A percentile compares a stretch with the other conserved stretches of the same genome.
These are phyloP conservation scores for Passer montanus DNA, from an alignment of 2,113 vertebrate species.

Conservation along the genomic window DNA sequence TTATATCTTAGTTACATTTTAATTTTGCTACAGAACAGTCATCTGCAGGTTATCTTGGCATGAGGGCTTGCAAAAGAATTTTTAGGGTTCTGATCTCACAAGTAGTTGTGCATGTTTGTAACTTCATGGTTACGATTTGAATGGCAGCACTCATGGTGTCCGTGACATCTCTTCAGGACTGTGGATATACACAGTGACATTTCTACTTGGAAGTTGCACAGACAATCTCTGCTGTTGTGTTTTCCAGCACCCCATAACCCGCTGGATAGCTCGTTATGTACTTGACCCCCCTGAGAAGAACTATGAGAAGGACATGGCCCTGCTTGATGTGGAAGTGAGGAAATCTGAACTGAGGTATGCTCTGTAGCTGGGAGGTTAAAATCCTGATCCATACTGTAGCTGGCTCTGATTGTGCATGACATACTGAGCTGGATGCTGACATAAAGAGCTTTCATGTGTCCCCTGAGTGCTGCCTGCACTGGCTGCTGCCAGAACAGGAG, in stretches of 20 bases:
- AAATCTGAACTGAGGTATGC: conserved; percentile 86
- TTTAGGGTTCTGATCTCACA: not conserved
- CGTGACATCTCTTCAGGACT: not conserved
- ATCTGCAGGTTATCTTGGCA: not conserved
- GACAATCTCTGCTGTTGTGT: not conserved
- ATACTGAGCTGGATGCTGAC: not conserved
- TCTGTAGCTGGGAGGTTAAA: not conserved
- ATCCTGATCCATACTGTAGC: not conserved
- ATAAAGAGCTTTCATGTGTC: not conserved
- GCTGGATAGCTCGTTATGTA: conserved; percentile 83
- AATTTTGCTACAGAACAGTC: not conserved
- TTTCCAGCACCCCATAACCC: conserved; percentile 90
- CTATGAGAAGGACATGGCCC: conserved; percentile 90
- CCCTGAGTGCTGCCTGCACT: not conserved
- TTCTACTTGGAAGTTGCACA: not conserved
- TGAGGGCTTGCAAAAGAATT: not conserved
- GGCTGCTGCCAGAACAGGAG: not conserved
- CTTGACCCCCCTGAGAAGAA: conserved; percentile 86
- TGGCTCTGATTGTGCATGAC: not conserved
- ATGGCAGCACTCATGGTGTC: not conserved
- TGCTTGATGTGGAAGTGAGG: conserved; percentile 79
- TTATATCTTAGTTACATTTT: not conserved
- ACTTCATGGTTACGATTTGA: not conserved
- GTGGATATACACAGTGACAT: not conserved
- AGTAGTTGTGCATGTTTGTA: not conserved